Percentiles rank a stretch among this genome's conserved stretches.
Conservation (phyloP, 1,140 invertebrate genomes). For the Teleogryllus occipitalis region DNA sequence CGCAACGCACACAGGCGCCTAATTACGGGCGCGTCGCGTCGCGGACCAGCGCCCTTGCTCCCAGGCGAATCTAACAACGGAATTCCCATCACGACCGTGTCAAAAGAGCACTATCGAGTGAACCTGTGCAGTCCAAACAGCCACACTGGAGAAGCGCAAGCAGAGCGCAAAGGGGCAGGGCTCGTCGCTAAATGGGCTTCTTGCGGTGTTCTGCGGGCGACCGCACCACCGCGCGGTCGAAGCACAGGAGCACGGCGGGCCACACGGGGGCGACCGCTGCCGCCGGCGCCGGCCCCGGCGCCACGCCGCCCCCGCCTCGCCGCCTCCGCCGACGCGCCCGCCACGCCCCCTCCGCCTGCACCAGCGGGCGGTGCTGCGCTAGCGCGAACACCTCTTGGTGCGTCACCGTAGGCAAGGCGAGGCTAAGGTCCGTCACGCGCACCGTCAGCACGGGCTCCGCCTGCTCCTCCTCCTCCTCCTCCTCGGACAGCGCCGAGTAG, state of each 20-base stretch:
- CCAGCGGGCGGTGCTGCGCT: not conserved
- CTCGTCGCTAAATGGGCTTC: not conserved
- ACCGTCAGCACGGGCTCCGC: not conserved
- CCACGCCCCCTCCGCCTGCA: not conserved
- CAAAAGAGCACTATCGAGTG: no score
- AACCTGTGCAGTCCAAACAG: no score
- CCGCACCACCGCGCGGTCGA: slow-evolving; percentile 20
- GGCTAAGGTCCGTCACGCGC: not conserved
- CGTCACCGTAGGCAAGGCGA: not conserved
- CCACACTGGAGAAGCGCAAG: no score
- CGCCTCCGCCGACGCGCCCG: not conserved
- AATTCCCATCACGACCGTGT: no score
- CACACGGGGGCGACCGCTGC: slow-evolving; percentile 20
- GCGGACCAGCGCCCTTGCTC: no score
- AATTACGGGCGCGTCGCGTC: no score
- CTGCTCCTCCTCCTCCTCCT: not conserved
- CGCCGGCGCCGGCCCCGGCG: not conserved
- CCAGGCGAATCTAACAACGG: no score
- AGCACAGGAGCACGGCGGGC: slow-evolving; percentile 22
- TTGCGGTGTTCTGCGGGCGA: not conserved
- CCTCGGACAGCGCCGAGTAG: not conserved
- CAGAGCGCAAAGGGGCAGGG: no score
- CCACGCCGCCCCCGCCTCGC: not conserved
- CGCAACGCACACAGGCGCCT: no score
- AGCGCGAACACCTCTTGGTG: not conserved